Evolutionary conservation across 2,797 vertebrate species (phyloP).

Genomic region (Pachyuromys duprasi): DNA sequence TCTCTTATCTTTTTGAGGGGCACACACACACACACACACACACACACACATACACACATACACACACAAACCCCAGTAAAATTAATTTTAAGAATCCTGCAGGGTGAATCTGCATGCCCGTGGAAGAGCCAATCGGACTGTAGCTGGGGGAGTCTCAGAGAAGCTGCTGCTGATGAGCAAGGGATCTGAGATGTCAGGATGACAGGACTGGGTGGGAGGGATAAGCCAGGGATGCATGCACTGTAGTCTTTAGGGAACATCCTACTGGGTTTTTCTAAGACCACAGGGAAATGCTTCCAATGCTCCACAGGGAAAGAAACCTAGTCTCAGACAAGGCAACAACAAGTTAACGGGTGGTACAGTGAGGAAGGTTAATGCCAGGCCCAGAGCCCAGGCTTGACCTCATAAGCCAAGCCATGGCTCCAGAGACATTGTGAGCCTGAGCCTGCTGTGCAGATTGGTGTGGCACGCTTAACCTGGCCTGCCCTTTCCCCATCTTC

Average conservation of each 20-base stretch:
- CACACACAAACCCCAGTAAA: background rate
- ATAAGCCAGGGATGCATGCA: background rate
- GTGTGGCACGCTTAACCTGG: background rate
- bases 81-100: background rate
- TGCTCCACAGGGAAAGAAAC: background rate
- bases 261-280: background rate
- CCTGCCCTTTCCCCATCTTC: background rate
- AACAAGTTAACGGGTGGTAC: background rate
- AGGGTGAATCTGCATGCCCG: background rate
- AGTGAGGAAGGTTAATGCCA: background rate
- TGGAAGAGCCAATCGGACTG: too few relatives aligned
- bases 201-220: background rate
- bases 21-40: background rate
- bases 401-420: background rate
- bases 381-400: background rate
- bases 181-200: background rate
- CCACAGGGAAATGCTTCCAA: rapidly evolving
- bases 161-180: background rate
- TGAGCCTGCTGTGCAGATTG: too few relatives aligned
- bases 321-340: background rate
- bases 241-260: background rate
- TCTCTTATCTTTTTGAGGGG: background rate
- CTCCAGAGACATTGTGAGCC: background rate
- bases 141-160: background rate
- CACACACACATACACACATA: background rate